Percentiles rank a stretch among this genome's conserved stretches.
These are phyloP conservation scores for Crypturellus undulatus DNA, from an alignment of 2,113 vertebrate genomes.

Conservation along the genomic window DNA sequence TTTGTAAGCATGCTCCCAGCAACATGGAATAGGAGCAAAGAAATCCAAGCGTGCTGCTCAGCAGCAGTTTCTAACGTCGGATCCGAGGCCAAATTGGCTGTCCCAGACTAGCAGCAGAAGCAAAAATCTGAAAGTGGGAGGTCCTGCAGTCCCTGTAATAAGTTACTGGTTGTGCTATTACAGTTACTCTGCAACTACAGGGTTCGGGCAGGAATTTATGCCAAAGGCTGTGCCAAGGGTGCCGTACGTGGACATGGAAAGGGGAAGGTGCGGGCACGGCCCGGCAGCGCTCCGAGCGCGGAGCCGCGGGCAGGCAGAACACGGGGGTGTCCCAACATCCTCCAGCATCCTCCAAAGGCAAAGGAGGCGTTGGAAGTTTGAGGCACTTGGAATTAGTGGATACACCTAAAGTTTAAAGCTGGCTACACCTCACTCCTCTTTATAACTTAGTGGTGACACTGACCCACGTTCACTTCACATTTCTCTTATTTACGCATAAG, in stretches of 20 bases:
- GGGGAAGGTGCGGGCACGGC: background rate
- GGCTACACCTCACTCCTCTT: background rate
- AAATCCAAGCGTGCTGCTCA: background rate
- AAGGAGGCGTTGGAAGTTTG: accelerated
- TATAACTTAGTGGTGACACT: background rate
- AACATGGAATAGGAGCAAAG: background rate
- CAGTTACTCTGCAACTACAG: background rate
- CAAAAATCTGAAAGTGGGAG: background rate
- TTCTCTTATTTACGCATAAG: background rate
- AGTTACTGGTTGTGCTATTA: background rate
- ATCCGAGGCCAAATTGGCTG: background rate
- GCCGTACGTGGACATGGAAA: background rate
- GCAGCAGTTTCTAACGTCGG: accelerated
- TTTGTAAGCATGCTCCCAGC: background rate
- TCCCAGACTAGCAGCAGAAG: background rate
- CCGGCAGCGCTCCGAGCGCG: accelerated
- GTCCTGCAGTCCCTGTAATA: background rate
- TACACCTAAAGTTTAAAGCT: background rate
- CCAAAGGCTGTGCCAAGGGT: background rate
- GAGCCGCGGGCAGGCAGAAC: background rate
- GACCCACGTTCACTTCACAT: accelerated
- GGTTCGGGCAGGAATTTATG: background rate
- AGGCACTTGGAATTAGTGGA: background rate
- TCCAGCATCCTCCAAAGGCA: background rate
- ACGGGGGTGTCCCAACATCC: accelerated